Conservation (phyloP, 2,888 invertebrate genomes). For the Teleiodes luculella region DNA sequence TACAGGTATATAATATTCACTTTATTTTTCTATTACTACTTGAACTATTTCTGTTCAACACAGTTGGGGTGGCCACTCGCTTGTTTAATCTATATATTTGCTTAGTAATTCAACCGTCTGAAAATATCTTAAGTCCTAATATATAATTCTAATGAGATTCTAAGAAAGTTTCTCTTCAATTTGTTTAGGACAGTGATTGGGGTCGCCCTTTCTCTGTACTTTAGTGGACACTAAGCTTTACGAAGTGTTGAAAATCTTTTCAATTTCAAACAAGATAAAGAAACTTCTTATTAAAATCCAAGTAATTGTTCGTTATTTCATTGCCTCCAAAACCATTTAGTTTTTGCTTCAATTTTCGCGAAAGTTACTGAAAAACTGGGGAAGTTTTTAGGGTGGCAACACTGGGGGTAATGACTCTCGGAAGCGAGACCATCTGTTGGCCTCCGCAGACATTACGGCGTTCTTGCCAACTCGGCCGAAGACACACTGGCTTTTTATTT, state of each 20-base stretch:
- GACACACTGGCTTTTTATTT: conserved; percentile 33
- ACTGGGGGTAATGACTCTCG: conserved; percentile 57
- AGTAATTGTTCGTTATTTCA: too few species aligned
- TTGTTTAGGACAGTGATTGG: neutral
- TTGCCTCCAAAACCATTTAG: too few species aligned
- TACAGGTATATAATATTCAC: too few species aligned
- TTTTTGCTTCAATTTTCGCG: conserved; percentile 22
- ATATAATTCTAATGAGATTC: neutral
- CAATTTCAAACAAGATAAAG: conserved; percentile 39
- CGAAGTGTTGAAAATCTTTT: too few species aligned
- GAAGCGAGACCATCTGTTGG: conserved; percentile 66
- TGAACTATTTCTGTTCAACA: too few species aligned
- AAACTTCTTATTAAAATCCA: conserved; percentile 17
- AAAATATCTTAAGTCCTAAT: neutral
- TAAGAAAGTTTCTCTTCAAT: neutral
- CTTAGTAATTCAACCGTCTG: too few species aligned
- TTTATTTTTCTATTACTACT: too few species aligned
- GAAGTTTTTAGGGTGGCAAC: neutral
- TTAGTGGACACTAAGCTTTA: neutral
- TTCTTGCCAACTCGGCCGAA: conserved; percentile 45
- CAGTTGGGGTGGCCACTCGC: too few species aligned
- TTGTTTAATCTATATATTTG: too few species aligned
- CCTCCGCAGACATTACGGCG: conserved; percentile 62
- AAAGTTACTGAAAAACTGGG: conserved; percentile 49
- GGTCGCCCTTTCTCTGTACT: neutral